Conservation (phyloP, 2,888 invertebrate species). For the Drosophila trichaetosa region DNA sequence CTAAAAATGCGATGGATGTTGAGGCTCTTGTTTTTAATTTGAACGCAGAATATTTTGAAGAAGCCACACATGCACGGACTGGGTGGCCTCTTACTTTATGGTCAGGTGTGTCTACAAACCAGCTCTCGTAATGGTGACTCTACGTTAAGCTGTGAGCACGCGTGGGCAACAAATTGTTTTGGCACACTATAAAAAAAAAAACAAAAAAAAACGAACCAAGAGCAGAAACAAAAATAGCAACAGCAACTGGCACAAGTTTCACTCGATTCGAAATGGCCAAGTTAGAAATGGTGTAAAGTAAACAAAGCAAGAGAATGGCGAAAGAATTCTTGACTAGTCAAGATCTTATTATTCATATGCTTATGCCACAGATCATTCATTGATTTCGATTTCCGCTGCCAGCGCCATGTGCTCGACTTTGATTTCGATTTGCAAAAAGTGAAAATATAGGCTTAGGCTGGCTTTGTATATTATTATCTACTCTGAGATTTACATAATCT, state of each 20-base stretch:
- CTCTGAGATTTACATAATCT: constrained; percentile 71
- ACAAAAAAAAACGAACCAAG: not conserved
- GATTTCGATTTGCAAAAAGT: constrained; percentile 68
- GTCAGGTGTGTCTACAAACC: constrained; percentile 37
- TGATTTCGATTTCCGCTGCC: constrained; percentile 60
- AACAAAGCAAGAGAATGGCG: constrained; percentile 5
- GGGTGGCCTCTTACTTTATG: constrained; percentile 27
- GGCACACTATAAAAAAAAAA: constrained; percentile 35
- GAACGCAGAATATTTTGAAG: constrained; percentile 68
- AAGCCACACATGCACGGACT: constrained; percentile 66
- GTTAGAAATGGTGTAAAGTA: constrained; percentile 13
- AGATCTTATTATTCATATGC: constrained; percentile 36
- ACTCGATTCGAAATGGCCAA: constrained; percentile 47
- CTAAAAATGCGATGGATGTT: constrained; percentile 38
- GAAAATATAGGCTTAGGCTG: constrained; percentile 59
- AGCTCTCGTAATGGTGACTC: constrained; percentile 35
- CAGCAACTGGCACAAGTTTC: constrained; percentile 59
- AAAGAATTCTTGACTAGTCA: constrained; percentile 16
- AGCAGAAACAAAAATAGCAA: constrained; percentile 16
- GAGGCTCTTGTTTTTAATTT: constrained; percentile 41
- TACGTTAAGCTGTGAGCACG: constrained; percentile 53
- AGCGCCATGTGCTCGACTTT: constrained; percentile 54
- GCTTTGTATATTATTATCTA: constrained; percentile 24
- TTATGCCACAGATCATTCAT: constrained; percentile 24
- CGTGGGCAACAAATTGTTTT: constrained; percentile 59